Base-by-base conservation (phyloP, 1,140 invertebrate genomes). In the Vanessa atalanta region DNA sequence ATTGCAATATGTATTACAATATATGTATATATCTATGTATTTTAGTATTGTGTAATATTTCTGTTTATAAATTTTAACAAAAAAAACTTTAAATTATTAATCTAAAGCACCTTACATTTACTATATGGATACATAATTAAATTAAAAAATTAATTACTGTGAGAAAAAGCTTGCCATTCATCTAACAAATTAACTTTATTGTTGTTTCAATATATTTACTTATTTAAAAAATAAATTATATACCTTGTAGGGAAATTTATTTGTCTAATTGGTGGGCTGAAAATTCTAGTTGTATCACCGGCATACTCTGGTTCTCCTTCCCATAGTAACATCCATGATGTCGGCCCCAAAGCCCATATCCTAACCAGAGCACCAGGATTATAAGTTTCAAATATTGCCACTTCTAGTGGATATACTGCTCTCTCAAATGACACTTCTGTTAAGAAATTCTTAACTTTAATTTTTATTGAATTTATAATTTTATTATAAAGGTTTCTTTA, bases 321-420 rank as follows among this genome's bases (percentile, higher is more conserved):
- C 97, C 97, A 98, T 60, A 98, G 90, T 63, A 96, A 93, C 53
- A 94, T 91, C 97, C 97, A 98, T 31, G 93, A 90, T 50, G 91
- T 91, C 0, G 85, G 76, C 0, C 86, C 87, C 23, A 89, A 82
- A 5, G 96, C 97, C 94, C 97, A 96, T 67, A 98, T 96, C 69
- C 96, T 94, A 12, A 98, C 95, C 14, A 98, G 94, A 37, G 97
- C 96, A 37, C 97, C 97, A 8, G 98, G 97, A 92, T 98, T 98
- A 79, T 97, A 98, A 4, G 97, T 98, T 92, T 98, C 97, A 92
- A 96, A 98, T 71, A 98, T 95, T 3, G 95, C 95, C 53, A 98
- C 94, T 81, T 95, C 94, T 14, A 95, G 90, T 11, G 97, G 97
- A 86, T 96, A 95, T 5, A 98, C 96, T 74, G 95, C 94, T 77